A percentile compares a stretch with the other conserved stretches of the same genome.
phyloP scores from a whole-genome alignment of 2,888 invertebrate genomes.

The Oligia latruncula region DNA sequence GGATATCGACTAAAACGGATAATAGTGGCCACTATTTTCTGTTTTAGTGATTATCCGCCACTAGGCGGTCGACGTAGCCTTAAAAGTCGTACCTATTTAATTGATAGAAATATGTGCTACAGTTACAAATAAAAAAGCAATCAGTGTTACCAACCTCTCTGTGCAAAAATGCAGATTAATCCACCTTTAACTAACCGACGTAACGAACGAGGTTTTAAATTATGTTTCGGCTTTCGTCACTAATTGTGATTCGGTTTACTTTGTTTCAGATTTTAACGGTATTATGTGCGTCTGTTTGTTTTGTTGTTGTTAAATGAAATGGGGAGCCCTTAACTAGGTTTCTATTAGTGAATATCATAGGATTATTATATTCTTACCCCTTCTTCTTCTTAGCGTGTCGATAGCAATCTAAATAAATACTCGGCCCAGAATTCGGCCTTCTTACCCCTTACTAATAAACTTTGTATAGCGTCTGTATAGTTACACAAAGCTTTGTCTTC shows the following conservation, averaged over 20 bases:
- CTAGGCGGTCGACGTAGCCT: too few relatives aligned
- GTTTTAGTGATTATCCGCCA: too few relatives aligned
- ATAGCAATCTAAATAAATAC: too few relatives aligned
- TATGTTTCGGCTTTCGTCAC: conserved; percentile 55
- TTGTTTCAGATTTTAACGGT: conserved; percentile 28
- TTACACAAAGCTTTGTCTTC: too few relatives aligned
- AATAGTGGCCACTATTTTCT: too few relatives aligned
- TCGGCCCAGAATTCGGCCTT: too few relatives aligned
- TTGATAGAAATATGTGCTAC: not conserved
- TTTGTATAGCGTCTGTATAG: too few relatives aligned
- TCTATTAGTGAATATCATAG: not conserved
- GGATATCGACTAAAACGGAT: too few relatives aligned
- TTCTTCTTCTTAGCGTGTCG: too few relatives aligned
- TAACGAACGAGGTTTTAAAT: conserved; percentile 52
- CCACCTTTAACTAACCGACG: conserved; percentile 42
- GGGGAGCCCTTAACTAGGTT: not conserved
- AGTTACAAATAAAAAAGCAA: conserved; percentile 33
- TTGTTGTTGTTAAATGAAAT: not conserved
- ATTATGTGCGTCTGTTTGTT: conserved; percentile 23
- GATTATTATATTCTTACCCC: not conserved
- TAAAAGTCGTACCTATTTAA: not conserved
- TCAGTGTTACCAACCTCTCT: conserved; percentile 29
- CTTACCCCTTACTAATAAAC: too few relatives aligned
- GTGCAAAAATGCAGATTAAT: conserved; percentile 45
- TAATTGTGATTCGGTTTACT: conserved; percentile 53